phyloP scores from a whole-genome alignment of 2,797 vertebrate genomes.

The Prionace glauca region DNA sequence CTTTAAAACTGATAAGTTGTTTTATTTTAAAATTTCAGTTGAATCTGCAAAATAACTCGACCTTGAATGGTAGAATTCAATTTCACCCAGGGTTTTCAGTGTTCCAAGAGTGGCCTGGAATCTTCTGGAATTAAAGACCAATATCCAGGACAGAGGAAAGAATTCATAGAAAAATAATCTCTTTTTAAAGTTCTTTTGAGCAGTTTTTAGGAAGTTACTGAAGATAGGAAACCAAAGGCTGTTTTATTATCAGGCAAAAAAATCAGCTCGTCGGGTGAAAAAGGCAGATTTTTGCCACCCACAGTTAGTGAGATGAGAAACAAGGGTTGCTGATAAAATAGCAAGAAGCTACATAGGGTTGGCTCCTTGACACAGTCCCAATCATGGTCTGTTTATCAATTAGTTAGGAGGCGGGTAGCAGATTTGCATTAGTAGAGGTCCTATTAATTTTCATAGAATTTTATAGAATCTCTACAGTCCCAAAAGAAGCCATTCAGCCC shows the following conservation, averaged over 20 bases:
- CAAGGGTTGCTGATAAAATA: not conserved
- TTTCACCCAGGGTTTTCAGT: not conserved
- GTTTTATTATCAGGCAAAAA: not conserved
- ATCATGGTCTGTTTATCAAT: not conserved
- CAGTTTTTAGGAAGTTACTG: not conserved
- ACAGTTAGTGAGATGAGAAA: not conserved
- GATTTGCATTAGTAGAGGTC: not conserved
- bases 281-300: not conserved
- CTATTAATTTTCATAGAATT: not conserved
- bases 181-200: not conserved
- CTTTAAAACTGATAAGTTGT: not conserved
- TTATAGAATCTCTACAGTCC: too few relatives aligned
- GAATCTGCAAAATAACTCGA: not conserved
- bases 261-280: not conserved
- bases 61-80: not conserved
- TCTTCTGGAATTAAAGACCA: not conserved
- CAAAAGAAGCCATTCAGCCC: too few relatives aligned
- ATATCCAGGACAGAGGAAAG: not conserved
- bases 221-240: too few relatives aligned
- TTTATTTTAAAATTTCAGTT: not conserved
- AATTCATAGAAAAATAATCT: not conserved
- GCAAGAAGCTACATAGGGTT: not conserved
- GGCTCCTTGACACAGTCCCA: not conserved
- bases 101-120: not conserved
- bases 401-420: too few relatives aligned